phyloP scores from a whole-genome alignment of 2,797 vertebrate species.

The Vireo griseus region DNA sequence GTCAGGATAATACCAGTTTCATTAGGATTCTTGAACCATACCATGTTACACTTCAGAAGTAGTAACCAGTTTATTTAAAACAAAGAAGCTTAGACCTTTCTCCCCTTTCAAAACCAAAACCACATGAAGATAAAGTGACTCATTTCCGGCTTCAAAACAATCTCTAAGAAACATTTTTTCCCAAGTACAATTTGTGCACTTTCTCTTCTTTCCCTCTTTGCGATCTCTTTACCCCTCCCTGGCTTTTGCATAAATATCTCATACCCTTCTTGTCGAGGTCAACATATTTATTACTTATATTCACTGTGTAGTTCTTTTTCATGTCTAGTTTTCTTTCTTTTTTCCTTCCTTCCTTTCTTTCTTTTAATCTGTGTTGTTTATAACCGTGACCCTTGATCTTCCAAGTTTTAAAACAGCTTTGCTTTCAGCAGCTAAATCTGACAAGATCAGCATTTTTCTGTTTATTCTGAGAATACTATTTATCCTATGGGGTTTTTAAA shows the following conservation, averaged over 20 bases:
- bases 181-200: slow-evolving; percentile 46
- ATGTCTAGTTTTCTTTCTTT: slow-evolving; percentile 68
- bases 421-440: slow-evolving; percentile 89
- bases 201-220: slow-evolving; percentile 57
- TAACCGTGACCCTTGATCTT: slow-evolving; percentile 87
- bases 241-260: slow-evolving; percentile 71
- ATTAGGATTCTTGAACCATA: slow-evolving; percentile 75
- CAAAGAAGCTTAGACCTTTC: slow-evolving; percentile 85
- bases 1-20: slow-evolving; percentile 73
- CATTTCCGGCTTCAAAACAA: slow-evolving; percentile 87
- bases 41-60: slow-evolving; percentile 79
- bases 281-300: slow-evolving; percentile 63
- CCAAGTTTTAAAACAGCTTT: slow-evolving; percentile 88
- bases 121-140: slow-evolving; percentile 88
- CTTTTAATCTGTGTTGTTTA: slow-evolving; percentile 84
- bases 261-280: slow-evolving; percentile 56
- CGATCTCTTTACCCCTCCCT: neutral
- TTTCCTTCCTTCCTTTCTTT: slow-evolving; percentile 73
- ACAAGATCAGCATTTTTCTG: slow-evolving; percentile 92
- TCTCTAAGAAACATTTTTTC: slow-evolving; percentile 75
- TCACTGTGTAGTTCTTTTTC: slow-evolving; percentile 34
- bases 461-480: slow-evolving; percentile 92
- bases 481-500: slow-evolving; percentile 91
- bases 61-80: slow-evolving; percentile 81
- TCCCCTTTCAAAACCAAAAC: slow-evolving; percentile 84